Base-by-base conservation (phyloP, 2,113 vertebrate genomes). In the Piaya cayana region DNA sequence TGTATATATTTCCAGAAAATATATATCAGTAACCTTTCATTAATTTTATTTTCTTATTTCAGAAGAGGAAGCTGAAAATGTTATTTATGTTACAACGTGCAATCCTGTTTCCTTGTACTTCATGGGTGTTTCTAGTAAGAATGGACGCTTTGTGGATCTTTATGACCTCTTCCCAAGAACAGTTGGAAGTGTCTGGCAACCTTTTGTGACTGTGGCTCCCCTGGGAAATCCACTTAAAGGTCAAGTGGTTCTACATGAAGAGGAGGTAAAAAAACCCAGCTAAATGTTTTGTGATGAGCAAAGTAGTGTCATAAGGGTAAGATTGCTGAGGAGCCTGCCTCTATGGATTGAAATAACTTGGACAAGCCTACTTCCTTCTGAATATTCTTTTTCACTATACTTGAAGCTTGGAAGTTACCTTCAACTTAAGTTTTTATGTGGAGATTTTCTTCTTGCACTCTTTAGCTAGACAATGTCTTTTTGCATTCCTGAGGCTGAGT, bases 161-260 rank as follows among this genome's bases (percentile, higher is more conserved):
- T 99, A 98, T 78, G 98, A 99, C 83, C 88, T 99, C 88, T 99
- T 99, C 96, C 99, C 99, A 71, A 97, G 98, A 96, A 98, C 97
- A 17, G 90, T 97, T 91, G 98, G 98, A 52, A 98, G 98, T 19
- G 89, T 98, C 39, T 99, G 99, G 99, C 98, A 99, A 64, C 99
- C 99, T 12, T 98, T 99, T 86, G 97, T 99, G 84, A 99, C 98
- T 29, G 91, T 98, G 19, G 99, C 99, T 32, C 98, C 98, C 0
- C 97, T 99, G 19, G 99, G 99, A 78, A 98, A 96, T 93, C 99
- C 99, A 4, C 98, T 99, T 47, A 98, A 97, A 32, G 98, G 98
- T 79, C 99, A 99, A 97, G 98, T 99, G 96, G 97, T 99, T 95
- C 98, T 99, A 60, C 99, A 99, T 25, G 99, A 99, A 95, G 98